Percentiles rank a stretch among this genome's conserved stretches.
phyloP scores from a whole-genome alignment of 2,113 vertebrate species.

The Varanus salvator region DNA sequence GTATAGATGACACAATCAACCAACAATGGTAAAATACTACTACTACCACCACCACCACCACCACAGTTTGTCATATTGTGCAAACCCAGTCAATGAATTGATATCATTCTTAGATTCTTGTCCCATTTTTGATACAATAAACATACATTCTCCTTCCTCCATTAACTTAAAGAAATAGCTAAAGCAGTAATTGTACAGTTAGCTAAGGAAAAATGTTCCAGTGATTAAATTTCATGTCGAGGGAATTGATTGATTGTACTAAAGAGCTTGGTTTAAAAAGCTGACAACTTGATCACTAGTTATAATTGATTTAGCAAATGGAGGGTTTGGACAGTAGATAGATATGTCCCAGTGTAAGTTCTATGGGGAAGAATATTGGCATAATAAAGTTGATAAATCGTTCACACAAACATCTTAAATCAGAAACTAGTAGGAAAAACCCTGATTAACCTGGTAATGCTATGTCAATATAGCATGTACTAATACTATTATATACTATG shows the following conservation, averaged over 20 bases:
- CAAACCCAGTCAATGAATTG: no score
- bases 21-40: no score
- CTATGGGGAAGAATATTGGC: not conserved
- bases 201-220: not conserved
- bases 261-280: conserved; percentile 12
- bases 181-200: not conserved
- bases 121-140: not conserved
- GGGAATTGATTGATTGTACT: not conserved
- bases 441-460: not conserved
- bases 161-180: conserved; percentile 3
- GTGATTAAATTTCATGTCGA: not conserved
- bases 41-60: no score
- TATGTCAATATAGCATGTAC: not conserved
- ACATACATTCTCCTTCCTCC: not conserved
- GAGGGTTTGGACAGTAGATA: not conserved
- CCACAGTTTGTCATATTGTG: no score
- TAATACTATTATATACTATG: not conserved
- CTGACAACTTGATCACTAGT: not conserved
- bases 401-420: not conserved
- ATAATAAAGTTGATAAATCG: not conserved
- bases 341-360: not conserved
- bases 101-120: not conserved
- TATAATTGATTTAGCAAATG: conserved; percentile 7
- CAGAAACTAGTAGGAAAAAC: not conserved
- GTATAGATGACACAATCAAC: no score